phyloP scores from a whole-genome alignment of 2,888 invertebrate genomes.

The Tetrapedia diversipes region DNA sequence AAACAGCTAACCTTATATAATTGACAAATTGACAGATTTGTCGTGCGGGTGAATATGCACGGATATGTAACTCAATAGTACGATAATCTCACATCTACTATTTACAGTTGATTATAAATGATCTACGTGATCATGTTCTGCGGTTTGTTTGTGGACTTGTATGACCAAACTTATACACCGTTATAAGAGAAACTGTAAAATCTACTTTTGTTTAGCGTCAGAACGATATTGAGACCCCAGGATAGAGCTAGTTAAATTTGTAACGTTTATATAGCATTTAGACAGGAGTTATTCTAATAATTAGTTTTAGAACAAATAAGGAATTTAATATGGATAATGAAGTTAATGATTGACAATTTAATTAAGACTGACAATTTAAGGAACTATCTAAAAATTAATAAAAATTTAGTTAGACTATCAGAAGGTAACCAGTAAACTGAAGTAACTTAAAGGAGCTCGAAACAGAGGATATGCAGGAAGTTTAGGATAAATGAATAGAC shows the following conservation, averaged over 20 bases:
- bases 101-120: slow-evolving; percentile 3
- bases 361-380: background rate
- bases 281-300: background rate
- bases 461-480: background rate
- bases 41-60: background rate
- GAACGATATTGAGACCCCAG: background rate
- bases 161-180: background rate
- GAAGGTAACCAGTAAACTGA: background rate
- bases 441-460: background rate
- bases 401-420: no score
- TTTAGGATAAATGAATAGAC: no score
- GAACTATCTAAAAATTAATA: background rate
- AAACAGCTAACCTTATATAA: slow-evolving; percentile 22
- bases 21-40: slow-evolving; percentile 30
- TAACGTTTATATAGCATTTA: background rate
- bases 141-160: background rate
- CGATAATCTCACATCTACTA: background rate
- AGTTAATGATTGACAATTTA: no score
- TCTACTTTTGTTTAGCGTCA: background rate
- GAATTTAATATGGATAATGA: no score
- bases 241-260: background rate
- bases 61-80: background rate
- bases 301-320: background rate
- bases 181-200: no score
- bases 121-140: background rate